A percentile compares a stretch with the other conserved stretches of the same genome.
phyloP scores from a whole-genome alignment of 2,113 vertebrate species.

The Megaceryle maxima region DNA sequence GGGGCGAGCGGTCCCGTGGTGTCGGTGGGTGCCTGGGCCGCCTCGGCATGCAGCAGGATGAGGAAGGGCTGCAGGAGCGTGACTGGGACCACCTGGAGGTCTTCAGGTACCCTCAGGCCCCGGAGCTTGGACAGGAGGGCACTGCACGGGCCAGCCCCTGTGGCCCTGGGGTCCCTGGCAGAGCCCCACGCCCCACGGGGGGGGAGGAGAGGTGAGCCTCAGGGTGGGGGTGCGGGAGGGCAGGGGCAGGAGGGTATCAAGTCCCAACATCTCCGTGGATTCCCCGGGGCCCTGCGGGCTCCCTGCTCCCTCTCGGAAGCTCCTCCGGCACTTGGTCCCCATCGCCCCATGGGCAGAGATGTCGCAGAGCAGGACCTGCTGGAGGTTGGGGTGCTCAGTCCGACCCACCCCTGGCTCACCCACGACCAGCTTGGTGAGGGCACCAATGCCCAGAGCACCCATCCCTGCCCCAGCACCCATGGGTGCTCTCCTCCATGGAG shows the following conservation, averaged over 20 bases:
- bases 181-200: rapidly evolving
- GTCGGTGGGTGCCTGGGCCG: conserved; percentile 65
- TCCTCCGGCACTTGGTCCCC: neutral
- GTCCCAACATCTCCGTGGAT: neutral
- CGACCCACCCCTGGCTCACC: conserved; percentile 64
- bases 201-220: neutral
- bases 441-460: neutral
- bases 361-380: neutral
- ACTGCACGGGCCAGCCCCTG: rapidly evolving
- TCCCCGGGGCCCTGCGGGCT: rapidly evolving
- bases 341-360: rapidly evolving
- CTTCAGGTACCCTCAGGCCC: conserved; percentile 71
- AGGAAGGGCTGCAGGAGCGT: conserved; percentile 46
- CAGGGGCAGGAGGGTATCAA: neutral
- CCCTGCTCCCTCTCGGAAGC: neutral
- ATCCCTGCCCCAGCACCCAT: neutral
- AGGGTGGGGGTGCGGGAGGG: neutral
- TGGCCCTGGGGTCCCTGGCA: neutral
- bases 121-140: neutral
- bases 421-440: conserved; percentile 68
- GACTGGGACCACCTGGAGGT: conserved; percentile 80
- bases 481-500: neutral
- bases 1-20: neutral
- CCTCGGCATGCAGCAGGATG: conserved; percentile 60
- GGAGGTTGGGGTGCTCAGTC: conserved; percentile 68